A percentile compares a stretch with the other conserved stretches of the same genome.
phyloP scores from a whole-genome alignment of 2,113 vertebrate species.

The Acinonyx jubatus region DNA sequence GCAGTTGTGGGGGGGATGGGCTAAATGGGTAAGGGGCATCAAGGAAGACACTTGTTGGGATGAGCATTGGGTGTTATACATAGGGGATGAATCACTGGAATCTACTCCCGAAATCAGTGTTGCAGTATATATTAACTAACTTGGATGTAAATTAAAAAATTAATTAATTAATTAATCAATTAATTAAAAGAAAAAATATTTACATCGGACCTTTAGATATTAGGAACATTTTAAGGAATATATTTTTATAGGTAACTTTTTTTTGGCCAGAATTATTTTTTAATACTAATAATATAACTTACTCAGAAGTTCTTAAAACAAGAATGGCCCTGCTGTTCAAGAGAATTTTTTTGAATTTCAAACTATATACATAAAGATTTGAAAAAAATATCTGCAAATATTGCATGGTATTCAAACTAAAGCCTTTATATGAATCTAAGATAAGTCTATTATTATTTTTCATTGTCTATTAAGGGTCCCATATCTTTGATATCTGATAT shows the following conservation, averaged over 20 bases:
- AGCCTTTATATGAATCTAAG: background rate
- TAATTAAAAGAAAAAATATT: background rate
- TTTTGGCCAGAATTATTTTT: background rate
- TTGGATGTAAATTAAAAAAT: no score
- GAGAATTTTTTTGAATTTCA: background rate
- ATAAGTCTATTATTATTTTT: background rate
- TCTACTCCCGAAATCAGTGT: no score
- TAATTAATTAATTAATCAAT: no score
- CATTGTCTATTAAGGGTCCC: background rate
- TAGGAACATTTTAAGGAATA: background rate
- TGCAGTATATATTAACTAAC: no score
- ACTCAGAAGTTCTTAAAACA: background rate
- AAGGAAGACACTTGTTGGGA: no score
- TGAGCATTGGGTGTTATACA: no score
- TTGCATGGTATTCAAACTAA: background rate
- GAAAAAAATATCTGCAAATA: background rate
- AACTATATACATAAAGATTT: background rate
- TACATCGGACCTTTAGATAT: background rate
- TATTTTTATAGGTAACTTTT: background rate
- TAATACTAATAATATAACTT: background rate
- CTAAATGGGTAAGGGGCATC: no score
- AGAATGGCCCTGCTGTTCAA: background rate
- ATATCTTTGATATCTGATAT: constrained; percentile 35
- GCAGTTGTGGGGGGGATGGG: no score
- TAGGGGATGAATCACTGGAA: no score